A percentile compares a stretch with the other conserved stretches of the same genome.
phyloP scores from a whole-genome alignment of 2,888 invertebrate genomes.

The Apantesis nais region DNA sequence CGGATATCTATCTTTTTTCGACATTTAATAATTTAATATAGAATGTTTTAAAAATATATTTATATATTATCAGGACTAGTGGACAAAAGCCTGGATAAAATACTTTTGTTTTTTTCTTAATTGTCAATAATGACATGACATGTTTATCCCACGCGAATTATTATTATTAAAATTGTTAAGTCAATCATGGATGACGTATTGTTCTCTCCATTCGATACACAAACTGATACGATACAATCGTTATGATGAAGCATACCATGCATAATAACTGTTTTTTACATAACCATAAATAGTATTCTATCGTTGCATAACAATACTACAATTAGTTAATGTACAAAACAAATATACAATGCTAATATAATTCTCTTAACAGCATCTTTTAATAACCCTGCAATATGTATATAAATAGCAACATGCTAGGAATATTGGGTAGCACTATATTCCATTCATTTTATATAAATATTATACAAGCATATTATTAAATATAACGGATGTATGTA shows the following conservation, averaged over 20 bases:
- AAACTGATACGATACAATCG: background rate
- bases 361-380: background rate
- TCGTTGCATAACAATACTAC: background rate
- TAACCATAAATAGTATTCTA: background rate
- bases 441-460: slow-evolving; percentile 8
- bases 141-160: no score
- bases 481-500: slow-evolving; percentile 29
- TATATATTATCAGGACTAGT: no score
- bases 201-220: background rate
- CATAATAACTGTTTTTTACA: background rate
- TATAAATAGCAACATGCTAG: background rate
- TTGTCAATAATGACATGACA: background rate
- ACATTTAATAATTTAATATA: background rate
- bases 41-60: no score
- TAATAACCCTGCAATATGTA: background rate
- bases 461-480: slow-evolving; percentile 3
- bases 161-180: background rate
- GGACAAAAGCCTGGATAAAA: no score
- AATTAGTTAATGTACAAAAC: background rate
- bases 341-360: background rate
- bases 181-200: background rate
- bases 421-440: no score
- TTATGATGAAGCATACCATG: background rate
- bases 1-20: no score
- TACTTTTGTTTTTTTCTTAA: background rate